Evolutionary conservation across 2,888 invertebrate species (phyloP), one percentile per base, ranked within the genome.

Genomic region (Xanthia icteritia): DNA sequence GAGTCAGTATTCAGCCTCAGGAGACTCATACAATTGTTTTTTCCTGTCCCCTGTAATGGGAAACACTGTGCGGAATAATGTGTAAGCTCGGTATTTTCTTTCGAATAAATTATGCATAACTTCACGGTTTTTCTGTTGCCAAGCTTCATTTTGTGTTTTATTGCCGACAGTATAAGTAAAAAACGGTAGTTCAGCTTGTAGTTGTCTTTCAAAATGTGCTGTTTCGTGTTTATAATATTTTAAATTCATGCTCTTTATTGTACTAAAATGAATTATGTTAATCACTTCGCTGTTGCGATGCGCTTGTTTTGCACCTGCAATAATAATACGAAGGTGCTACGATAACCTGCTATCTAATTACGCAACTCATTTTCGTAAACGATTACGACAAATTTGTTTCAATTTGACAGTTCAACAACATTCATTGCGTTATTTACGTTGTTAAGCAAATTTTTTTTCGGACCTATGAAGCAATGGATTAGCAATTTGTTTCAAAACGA

Each of bases 101-200:
- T 71, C 15, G 48, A 76, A 86, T 86, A 67, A 76, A 74, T 79
- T 70, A 77, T 86, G 60, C 64, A 82, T 78, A 83, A 63, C 27
- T 64, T 72, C 20, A 45, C 8, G 45, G 39, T 61, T 73, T 77
- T 70, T 69, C 15, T 69, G 54, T 67, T 65, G 17, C 42, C 36
- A 31, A 63, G 61, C 42, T 42, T 42, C 20, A n/a, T 72, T 72
- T 69, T 63, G 39, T 73, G 73, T 83, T 86, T 71, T 67, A 76
- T 76, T 86, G 17, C 51, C 13, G 45, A 67, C 63, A 61, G 6
- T 51, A 20, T 51, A 56, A 11, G n/a, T 56, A 56, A 60, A 58
- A 31, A 61, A 31, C 31, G 9, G 67, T 60, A 60, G 20, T 75
- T 31, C 11, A n/a, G n/a, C 27, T 75, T 39, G 54, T 39, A 17